phyloP scores from a whole-genome alignment of 2,888 invertebrate species.

The Nowickia ferox region DNA sequence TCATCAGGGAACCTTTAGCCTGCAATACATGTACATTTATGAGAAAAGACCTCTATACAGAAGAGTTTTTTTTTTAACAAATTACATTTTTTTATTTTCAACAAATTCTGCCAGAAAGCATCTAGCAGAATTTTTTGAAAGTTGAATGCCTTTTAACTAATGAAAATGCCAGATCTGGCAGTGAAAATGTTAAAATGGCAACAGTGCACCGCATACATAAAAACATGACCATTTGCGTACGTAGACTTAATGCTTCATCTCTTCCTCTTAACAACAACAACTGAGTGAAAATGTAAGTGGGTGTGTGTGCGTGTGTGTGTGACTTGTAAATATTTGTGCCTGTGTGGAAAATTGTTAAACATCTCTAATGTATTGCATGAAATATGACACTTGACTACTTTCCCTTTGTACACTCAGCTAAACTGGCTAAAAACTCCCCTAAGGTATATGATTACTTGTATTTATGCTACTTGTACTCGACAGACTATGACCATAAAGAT shows the following conservation, averaged over 20 bases:
- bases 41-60: too few relatives aligned
- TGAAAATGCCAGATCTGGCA: too few relatives aligned
- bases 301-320: constrained; percentile 6
- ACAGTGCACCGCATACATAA: too few relatives aligned
- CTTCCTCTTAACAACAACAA: constrained; percentile 10
- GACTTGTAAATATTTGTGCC: background rate
- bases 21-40: background rate
- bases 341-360: constrained; percentile 62
- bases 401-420: constrained; percentile 30
- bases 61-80: too few relatives aligned
- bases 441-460: constrained; percentile 61
- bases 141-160: too few relatives aligned
- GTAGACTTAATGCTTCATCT: constrained; percentile 22
- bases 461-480: constrained; percentile 29
- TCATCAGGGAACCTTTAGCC: too few relatives aligned
- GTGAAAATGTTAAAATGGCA: too few relatives aligned
- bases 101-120: too few relatives aligned
- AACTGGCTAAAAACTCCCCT: constrained; percentile 64
- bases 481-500: constrained; percentile 46
- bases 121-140: too few relatives aligned
- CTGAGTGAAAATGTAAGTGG: constrained; percentile 1
- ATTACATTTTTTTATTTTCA: too few relatives aligned
- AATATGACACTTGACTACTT: constrained; percentile 67
- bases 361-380: constrained; percentile 68
- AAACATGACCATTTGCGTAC: background rate